Percentiles rank a stretch among this genome's conserved stretches.
Evolutionary conservation across 2,797 vertebrate species (phyloP).

Genomic region (Platyrinchus mystaceus): DNA sequence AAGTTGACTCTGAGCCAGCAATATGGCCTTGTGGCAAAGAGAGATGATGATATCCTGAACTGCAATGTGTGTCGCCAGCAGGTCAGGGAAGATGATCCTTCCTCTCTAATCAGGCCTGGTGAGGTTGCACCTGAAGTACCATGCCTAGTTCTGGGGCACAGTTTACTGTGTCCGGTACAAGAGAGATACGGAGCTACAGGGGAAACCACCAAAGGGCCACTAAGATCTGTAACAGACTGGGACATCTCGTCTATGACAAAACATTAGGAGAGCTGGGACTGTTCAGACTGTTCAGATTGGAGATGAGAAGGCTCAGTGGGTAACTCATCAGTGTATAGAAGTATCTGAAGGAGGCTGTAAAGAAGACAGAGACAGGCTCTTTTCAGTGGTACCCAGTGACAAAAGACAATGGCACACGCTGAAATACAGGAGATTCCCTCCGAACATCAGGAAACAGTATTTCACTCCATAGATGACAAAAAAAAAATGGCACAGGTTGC

Average conservation of each 20-base stretch:
- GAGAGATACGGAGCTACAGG: neutral
- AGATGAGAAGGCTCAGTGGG: neutral
- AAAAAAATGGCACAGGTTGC: neutral
- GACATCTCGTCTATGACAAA: fast-evolving
- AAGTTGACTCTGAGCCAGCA: neutral
- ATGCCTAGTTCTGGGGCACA: neutral
- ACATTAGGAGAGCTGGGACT: neutral
- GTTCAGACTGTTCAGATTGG: neutral
- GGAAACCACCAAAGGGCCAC: neutral
- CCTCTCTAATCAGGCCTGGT: neutral
- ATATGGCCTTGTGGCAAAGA: neutral
- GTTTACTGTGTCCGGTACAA: neutral
- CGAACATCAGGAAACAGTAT: neutral
- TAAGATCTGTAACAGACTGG: neutral
- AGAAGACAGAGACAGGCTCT: neutral
- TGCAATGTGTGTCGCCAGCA: too few species aligned
- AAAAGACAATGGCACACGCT: neutral
- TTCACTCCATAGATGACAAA: neutral
- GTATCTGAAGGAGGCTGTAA: neutral
- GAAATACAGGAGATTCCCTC: neutral
- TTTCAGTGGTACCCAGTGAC: neutral
- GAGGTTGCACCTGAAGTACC: neutral
- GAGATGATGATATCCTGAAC: neutral
- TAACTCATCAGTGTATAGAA: neutral
- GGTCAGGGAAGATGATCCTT: neutral